Conservation (phyloP, 2,888 invertebrate species). For the Halictus quadricinctus region DNA sequence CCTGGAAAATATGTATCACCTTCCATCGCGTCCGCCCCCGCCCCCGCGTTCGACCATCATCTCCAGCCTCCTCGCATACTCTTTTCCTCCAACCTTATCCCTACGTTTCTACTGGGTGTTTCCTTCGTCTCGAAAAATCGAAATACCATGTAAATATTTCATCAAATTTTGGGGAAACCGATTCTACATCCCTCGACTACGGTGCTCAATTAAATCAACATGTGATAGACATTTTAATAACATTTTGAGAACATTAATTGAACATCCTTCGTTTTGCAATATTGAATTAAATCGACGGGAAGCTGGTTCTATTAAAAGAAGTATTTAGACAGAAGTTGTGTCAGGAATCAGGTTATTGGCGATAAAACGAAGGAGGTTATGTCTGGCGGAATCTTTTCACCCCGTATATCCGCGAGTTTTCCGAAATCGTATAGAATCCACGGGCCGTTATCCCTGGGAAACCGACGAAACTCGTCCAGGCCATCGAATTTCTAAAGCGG, state of each 20-base stretch:
- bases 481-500: conserved; percentile 41
- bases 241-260: not conserved
- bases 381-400: not conserved
- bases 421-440: conserved; percentile 29
- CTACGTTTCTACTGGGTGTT: not conserved
- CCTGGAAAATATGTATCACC: conserved; percentile 76
- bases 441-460: not conserved
- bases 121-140: not conserved
- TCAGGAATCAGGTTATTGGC: not conserved
- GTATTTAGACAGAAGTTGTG: too few species aligned
- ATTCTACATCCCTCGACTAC: not conserved
- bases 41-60: conserved; percentile 11
- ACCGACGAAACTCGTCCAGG: conserved; percentile 20
- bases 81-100: not conserved
- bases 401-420: conserved; percentile 29
- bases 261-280: too few species aligned
- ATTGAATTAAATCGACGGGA: too few species aligned
- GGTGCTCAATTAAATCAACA: not conserved
- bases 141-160: too few species aligned
- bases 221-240: not conserved
- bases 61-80: not conserved
- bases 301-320: too few species aligned
- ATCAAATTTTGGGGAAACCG: not conserved
- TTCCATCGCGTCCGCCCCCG: conserved; percentile 31
- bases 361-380: not conserved